Percentiles rank a stretch among this genome's conserved stretches.
Conservation (phyloP, 2,888 invertebrate species). For the Chrysodeixis includens region DNA sequence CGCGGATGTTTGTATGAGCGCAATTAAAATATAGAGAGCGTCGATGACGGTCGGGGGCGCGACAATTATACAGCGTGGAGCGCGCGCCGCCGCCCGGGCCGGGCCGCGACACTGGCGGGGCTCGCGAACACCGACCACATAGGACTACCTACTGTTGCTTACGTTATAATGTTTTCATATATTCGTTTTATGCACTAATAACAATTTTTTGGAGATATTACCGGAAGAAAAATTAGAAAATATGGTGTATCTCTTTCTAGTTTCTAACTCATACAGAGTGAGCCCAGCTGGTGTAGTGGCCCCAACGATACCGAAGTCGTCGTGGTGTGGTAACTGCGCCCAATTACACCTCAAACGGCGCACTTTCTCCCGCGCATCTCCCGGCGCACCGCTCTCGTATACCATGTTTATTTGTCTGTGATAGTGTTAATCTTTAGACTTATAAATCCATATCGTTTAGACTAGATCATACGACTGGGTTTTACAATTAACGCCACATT, state of each 20-base stretch:
- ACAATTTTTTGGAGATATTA: no score
- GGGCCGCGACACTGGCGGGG: not conserved
- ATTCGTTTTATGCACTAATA: no score
- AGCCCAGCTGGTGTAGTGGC: constrained; percentile 3
- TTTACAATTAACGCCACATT: no score
- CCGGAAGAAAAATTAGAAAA: no score
- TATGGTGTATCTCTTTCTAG: no score
- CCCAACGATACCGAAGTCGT: constrained; percentile 40
- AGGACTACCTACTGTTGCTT: no score
- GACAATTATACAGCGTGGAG: constrained; percentile 72
- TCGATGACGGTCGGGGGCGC: constrained; percentile 8
- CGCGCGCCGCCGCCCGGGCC: constrained; percentile 22
- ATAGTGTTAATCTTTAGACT: not conserved
- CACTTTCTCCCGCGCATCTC: constrained; percentile 68
- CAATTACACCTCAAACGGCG: constrained; percentile 72
- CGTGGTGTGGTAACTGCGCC: constrained; percentile 65
- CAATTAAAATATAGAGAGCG: constrained; percentile 45
- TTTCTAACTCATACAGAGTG: no score
- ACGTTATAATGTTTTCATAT: no score
- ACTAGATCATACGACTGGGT: no score
- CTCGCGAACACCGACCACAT: no score
- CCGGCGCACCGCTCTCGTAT: constrained; percentile 39
- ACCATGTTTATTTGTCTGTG: constrained; percentile 2
- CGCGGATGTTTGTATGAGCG: constrained; percentile 24
- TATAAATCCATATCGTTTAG: not conserved